A percentile compares a stretch with the other conserved stretches of the same genome.
Evolutionary conservation across 2,113 vertebrate species (phyloP).

Genomic region (Grantiella picta): DNA sequence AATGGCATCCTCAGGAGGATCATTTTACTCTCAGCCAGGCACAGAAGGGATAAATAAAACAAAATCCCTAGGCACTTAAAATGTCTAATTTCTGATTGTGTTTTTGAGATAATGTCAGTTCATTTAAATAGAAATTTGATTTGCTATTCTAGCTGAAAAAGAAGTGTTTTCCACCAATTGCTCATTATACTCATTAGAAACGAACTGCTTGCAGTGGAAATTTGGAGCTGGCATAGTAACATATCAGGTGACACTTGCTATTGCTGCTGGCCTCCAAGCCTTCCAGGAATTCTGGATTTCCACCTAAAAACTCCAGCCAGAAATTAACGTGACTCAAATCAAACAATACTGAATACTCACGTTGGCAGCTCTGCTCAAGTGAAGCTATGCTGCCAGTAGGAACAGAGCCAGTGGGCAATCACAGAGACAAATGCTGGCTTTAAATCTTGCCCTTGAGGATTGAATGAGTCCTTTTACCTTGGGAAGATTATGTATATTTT

Average conservation of each 20-base stretch:
- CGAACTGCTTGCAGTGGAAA: background rate
- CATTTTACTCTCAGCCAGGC: background rate
- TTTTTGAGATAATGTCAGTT: background rate
- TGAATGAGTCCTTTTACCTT: conserved; percentile 14
- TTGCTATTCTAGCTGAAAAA: background rate
- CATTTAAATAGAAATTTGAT: background rate
- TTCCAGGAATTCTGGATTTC: conserved; percentile 52
- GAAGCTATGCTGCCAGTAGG: background rate
- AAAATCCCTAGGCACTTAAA: conserved; percentile 13
- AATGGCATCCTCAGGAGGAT: background rate
- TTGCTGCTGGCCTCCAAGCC: background rate
- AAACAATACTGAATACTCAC: conserved; percentile 15
- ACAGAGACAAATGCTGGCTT: conserved; percentile 5
- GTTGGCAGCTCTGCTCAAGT: background rate
- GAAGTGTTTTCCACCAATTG: background rate
- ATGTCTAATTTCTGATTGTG: background rate
- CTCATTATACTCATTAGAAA: background rate
- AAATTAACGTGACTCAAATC: background rate
- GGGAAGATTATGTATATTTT: conserved; percentile 2
- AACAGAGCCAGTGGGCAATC: background rate
- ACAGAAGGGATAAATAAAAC: background rate
- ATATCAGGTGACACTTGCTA: background rate
- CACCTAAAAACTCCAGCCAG: conserved; percentile 19
- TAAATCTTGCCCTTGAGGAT: background rate
- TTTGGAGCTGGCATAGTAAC: background rate